Base-by-base conservation (phyloP, 2,888 invertebrate genomes). In the Norana najaformis region DNA sequence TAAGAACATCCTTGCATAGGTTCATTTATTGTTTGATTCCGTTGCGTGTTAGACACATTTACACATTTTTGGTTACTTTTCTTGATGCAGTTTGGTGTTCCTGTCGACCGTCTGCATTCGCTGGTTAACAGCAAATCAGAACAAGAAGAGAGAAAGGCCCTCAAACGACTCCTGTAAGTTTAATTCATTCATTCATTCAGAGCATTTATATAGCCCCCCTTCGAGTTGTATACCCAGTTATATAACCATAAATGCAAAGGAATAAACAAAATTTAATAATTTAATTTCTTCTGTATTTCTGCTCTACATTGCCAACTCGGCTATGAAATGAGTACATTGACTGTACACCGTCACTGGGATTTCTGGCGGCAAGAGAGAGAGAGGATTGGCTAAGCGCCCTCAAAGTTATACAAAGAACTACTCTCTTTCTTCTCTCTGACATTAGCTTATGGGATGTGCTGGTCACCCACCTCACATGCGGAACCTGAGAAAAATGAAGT, bases 41-140 rank as follows among this genome's bases (percentile, higher is more conserved):
- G 88, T 88, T 37, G 34, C 85, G 34, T 30, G 35, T 88, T n/a
- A 47, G 34, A n/a, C n/a, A n/a, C 20, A n/a, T 69, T 5, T 23
- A n/a, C n/a, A 37, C 34, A n/a, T 36, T 37, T 53, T 53, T 53
- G 5, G 35, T 90, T 38, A 36, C 69, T 35, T 89, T 88, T 90
- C 88, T 53, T n/a, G 83, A 89, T 88, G 53, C 39, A 90, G 90
- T 83, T 37, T 90, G 36, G 88, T 34, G 35, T 83, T 41, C 36
- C 89, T 88, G 20, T 41, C n/a, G 85, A 90, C 11, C 35, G 85
- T 30, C 83, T 90, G 39, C 38, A 83, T 35, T 39, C 36, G 30
- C 89, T 90, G 35, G n/a, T 53, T 36, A 89, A 47, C 39, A 90
- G 89, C 35, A 89, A 89, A 89, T 38, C 89, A 0, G 89, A 90